Evolutionary conservation across 2,113 vertebrate genomes (phyloP).

Genomic region (Illadopsis cleaveri): DNA sequence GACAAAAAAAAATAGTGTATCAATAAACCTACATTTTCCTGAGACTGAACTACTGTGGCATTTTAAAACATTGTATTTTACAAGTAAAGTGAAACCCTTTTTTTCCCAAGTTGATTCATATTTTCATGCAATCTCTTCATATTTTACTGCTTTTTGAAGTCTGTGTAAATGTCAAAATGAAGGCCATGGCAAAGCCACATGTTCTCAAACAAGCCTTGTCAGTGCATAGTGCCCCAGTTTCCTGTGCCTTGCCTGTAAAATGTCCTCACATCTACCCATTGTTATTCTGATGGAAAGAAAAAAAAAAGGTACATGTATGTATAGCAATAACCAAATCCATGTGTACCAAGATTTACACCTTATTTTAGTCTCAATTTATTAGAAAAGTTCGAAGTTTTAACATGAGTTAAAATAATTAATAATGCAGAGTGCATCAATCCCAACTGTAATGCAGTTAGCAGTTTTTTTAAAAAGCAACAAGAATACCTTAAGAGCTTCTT

Average conservation of each 20-base stretch:
- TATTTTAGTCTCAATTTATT: not conserved
- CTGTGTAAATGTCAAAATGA: not conserved
- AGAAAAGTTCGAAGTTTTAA: not conserved
- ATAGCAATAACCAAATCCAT: not conserved
- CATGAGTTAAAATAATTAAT: not conserved
- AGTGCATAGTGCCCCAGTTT: not conserved
- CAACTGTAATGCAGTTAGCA: not conserved
- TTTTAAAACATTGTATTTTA: not conserved
- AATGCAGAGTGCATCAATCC: not conserved
- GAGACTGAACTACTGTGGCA: not conserved
- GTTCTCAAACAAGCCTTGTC: not conserved
- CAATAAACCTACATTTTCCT: not conserved
- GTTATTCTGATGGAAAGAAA: not conserved
- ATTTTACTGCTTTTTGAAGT: not conserved
- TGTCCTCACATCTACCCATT: not conserved
- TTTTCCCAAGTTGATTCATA: not conserved
- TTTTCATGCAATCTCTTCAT: not conserved
- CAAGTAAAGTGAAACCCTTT: not conserved
- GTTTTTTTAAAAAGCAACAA: not conserved
- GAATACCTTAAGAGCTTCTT: constrained; percentile 77
- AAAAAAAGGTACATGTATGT: not conserved
- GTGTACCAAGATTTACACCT: not conserved
- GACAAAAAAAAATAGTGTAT: not conserved
- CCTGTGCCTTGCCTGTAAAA: not conserved
- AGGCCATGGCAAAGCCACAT: not conserved